Conservation (phyloP, 2,888 invertebrate species). For the Scaptomyza parva region DNA sequence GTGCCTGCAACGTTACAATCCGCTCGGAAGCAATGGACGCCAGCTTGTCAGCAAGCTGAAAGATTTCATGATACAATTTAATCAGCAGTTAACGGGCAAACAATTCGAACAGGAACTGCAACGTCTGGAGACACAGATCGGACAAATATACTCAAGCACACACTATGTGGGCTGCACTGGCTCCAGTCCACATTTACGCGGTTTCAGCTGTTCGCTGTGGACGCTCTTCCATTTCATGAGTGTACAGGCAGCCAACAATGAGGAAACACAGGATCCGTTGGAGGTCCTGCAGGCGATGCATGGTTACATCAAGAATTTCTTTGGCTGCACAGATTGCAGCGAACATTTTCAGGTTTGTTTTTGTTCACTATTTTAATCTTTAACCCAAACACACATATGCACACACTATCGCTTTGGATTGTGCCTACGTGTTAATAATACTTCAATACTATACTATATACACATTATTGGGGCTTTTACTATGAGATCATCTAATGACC, state of each 20-base stretch:
- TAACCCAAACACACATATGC: neutral
- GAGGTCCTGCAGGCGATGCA: conserved; percentile 93
- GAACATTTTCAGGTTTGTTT: conserved; percentile 91
- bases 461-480: conserved; percentile 28
- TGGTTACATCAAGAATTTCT: conserved; percentile 95
- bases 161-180: conserved; percentile 94
- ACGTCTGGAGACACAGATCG: conserved; percentile 86
- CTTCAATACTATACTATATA: neutral
- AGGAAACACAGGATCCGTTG: conserved; percentile 86
- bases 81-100: conserved; percentile 86
- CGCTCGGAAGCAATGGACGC: conserved; percentile 89
- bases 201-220: conserved; percentile 98
- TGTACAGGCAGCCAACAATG: conserved; percentile 88
- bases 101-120: conserved; percentile 87
- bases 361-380: conserved; percentile 12
- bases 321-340: conserved; percentile 96
- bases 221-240: conserved; percentile 96
- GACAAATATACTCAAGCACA: conserved; percentile 85
- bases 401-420: neutral
- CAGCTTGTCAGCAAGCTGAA: conserved; percentile 88
- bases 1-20: conserved; percentile 91
- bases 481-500: conserved; percentile 41
- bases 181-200: conserved; percentile 89
- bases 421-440: conserved; percentile 41
- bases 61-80: conserved; percentile 86